These are phyloP conservation scores for Xiphophorus couchianus DNA, from an alignment of 2,113 vertebrate genomes.

Conservation along the genomic window DNA sequence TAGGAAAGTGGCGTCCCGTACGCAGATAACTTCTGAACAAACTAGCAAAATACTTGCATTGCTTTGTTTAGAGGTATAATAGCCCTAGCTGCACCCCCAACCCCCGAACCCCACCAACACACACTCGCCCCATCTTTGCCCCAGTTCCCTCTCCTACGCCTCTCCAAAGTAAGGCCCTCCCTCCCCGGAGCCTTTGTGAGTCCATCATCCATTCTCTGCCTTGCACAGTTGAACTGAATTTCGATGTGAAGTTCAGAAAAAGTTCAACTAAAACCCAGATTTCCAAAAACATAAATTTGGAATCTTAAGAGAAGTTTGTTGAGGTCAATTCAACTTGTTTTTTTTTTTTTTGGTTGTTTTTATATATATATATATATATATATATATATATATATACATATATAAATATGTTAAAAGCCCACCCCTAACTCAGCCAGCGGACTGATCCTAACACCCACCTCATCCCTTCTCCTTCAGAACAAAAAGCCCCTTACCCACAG, in stretches of 20 bases:
- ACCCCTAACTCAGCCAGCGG: constrained; percentile 70
- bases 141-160: constrained; percentile 66
- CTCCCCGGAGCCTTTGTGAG: constrained; percentile 57
- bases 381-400: too few relatives aligned
- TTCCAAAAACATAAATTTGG: background rate
- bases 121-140: constrained; percentile 65
- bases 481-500: constrained; percentile 80
- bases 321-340: constrained; percentile 23
- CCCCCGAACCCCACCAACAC: background rate
- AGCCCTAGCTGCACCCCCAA: constrained; percentile 21
- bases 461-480: constrained; percentile 81
- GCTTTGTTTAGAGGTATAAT: constrained; percentile 69
- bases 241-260: constrained; percentile 27
- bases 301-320: background rate
- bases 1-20: constrained; percentile 25
- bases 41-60: constrained; percentile 69
- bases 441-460: constrained; percentile 73
- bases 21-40: constrained; percentile 53
- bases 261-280: constrained; percentile 18
- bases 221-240: constrained; percentile 13
- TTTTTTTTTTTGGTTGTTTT: background rate
- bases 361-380: too few relatives aligned
- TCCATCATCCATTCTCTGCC: constrained; percentile 49
- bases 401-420: constrained; percentile 54
- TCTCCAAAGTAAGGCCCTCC: constrained; percentile 69